Percentiles rank a stretch among this genome's conserved stretches.
Evolutionary conservation across 2,113 vertebrate species (phyloP).

Genomic region (Crocuta crocuta): DNA sequence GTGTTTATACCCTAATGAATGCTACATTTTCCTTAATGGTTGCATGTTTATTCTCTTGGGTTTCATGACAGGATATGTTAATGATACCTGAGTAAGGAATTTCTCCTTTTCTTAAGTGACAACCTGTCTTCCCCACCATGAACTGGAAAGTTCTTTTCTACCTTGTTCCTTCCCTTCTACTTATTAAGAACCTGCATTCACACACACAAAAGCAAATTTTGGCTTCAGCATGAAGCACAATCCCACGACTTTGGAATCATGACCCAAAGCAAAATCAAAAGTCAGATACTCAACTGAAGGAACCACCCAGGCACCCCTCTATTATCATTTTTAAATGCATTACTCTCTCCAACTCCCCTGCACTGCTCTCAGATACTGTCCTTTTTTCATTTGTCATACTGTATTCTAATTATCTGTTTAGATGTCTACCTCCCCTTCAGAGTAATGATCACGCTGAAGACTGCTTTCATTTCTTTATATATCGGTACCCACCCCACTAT

Average conservation of each 20-base stretch:
- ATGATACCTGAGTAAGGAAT: not conserved
- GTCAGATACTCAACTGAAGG: too few relatives aligned
- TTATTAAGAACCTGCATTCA: slow-evolving; percentile 38
- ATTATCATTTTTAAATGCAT: not conserved
- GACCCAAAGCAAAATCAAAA: too few relatives aligned
- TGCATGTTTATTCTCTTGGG: not conserved
- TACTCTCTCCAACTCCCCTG: not conserved
- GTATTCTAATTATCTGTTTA: not conserved
- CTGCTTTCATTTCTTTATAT: not conserved
- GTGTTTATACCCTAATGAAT: not conserved
- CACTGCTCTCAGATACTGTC: not conserved
- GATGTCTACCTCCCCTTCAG: not conserved
- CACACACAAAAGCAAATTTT: not conserved
- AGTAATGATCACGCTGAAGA: not conserved
- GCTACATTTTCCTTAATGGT: not conserved
- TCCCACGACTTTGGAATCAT: too few relatives aligned
- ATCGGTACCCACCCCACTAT: not conserved
- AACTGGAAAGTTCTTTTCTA: not conserved
- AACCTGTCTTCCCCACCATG: not conserved
- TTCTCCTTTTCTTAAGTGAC: slow-evolving; percentile 26
- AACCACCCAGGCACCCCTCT: too few relatives aligned
- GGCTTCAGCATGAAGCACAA: too few relatives aligned
- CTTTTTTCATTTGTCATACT: not conserved
- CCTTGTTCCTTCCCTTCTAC: slow-evolving; percentile 16
- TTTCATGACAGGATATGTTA: not conserved